Evolutionary conservation across 2,113 vertebrate species (phyloP).

Genomic region (Falcunculus frontatus): DNA sequence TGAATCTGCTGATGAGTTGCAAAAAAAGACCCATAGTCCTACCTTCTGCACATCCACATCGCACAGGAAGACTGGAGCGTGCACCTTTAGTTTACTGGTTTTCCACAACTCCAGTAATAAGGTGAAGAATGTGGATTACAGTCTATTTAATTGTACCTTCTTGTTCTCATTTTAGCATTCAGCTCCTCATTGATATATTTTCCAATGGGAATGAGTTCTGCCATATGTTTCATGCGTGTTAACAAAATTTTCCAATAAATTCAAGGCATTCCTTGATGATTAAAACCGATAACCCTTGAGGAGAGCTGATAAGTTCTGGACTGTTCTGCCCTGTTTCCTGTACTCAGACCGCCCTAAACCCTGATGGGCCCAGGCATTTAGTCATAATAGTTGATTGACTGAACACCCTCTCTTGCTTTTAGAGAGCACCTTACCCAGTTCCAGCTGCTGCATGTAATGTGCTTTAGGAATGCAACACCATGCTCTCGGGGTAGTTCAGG

Average conservation of each 20-base stretch:
- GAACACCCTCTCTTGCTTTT: neutral
- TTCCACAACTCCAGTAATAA: neutral
- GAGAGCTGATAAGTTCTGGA: neutral
- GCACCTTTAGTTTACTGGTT: neutral
- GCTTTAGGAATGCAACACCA: neutral
- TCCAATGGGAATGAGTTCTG: neutral
- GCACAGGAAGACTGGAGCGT: neutral
- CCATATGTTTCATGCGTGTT: neutral
- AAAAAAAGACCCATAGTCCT: neutral
- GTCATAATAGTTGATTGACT: no score
- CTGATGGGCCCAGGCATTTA: rapidly evolving
- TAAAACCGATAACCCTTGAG: neutral
- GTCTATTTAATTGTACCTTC: neutral
- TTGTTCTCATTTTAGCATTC: neutral
- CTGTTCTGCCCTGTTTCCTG: neutral
- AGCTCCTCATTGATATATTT: neutral
- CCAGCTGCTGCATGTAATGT: neutral
- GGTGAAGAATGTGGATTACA: neutral
- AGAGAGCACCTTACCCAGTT: neutral
- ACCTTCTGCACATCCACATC: neutral
- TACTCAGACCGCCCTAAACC: neutral
- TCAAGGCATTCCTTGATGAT: neutral
- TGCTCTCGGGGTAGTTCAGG: neutral
- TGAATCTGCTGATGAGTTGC: neutral
- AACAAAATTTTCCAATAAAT: neutral